phyloP scores from a whole-genome alignment of 2,113 vertebrate species.

The Scomber scombrus region DNA sequence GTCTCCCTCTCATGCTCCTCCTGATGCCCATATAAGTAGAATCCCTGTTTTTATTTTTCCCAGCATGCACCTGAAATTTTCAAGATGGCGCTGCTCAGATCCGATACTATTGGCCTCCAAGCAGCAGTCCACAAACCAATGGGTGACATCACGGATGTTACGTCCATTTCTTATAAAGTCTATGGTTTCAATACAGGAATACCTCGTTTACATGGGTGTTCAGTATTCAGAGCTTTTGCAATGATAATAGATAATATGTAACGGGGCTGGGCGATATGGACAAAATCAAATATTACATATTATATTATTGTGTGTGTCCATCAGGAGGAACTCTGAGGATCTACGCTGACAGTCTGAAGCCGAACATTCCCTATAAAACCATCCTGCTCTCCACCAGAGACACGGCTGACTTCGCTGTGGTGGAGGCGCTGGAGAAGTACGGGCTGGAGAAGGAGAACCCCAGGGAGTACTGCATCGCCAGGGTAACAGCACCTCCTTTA shows the following conservation, averaged over 20 bases:
- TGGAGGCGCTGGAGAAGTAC: constrained; percentile 97
- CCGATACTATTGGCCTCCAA: too few species aligned
- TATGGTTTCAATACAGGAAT: background rate
- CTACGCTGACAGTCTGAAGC: constrained; percentile 97
- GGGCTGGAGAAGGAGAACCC: constrained; percentile 97
- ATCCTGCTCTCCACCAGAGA: constrained; percentile 96
- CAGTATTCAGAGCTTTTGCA: background rate
- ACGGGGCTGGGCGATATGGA: too few species aligned
- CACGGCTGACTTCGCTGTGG: constrained; percentile 94
- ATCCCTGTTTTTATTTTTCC: too few species aligned
- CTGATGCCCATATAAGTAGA: too few species aligned
- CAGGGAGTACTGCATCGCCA: constrained; percentile 95
- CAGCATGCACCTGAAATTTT: too few species aligned
- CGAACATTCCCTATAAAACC: constrained; percentile 98
- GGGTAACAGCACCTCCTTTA: constrained; percentile 78
- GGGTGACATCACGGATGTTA: too few species aligned
- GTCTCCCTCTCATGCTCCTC: too few species aligned
- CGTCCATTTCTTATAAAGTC: too few species aligned
- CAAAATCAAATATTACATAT: too few species aligned
- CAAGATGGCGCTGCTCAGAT: too few species aligned
- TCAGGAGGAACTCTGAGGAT: constrained; percentile 96
- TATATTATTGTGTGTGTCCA: constrained; percentile 8
- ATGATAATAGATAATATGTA: too few species aligned
- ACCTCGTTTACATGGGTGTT: background rate
- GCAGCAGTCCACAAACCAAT: too few species aligned